Conservation (phyloP, 1,140 invertebrate genomes). For the Bicyclus anynana region DNA sequence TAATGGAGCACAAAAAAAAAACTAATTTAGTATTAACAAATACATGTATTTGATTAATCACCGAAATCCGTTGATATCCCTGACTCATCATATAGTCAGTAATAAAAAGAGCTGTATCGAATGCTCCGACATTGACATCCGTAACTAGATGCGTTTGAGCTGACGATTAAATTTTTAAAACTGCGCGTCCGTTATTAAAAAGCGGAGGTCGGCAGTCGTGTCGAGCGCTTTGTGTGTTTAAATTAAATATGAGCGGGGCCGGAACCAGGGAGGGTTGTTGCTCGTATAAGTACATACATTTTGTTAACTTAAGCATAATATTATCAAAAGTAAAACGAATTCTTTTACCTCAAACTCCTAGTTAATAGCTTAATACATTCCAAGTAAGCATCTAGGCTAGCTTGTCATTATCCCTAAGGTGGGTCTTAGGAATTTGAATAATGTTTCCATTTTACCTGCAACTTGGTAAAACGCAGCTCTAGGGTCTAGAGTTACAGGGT, state of each 20-base stretch:
- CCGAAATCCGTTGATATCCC: slow-evolving; percentile 12
- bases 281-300: no score
- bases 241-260: slow-evolving; percentile 59
- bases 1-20: slow-evolving; percentile 5
- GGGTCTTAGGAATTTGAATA: no score
- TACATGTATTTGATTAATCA: slow-evolving; percentile 19
- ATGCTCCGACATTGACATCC: slow-evolving; percentile 49
- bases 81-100: slow-evolving; percentile 22
- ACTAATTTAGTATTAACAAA: slow-evolving; percentile 11
- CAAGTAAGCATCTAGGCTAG: no score
- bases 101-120: slow-evolving; percentile 39
- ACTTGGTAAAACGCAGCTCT: no score
- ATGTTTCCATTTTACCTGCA: no score
- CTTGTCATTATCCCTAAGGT: no score
- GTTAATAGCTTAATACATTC: no score
- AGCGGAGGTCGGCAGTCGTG: slow-evolving; percentile 54
- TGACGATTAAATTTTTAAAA: slow-evolving; percentile 58
- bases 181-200: slow-evolving; percentile 53
- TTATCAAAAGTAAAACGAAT: no score
- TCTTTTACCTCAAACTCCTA: no score
- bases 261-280: not conserved
- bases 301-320: no score
- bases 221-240: slow-evolving; percentile 65
- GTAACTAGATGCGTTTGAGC: slow-evolving; percentile 56
- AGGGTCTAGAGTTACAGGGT: no score